Conservation (phyloP, 2,797 vertebrate genomes). For the Sebastes steindachneri region DNA sequence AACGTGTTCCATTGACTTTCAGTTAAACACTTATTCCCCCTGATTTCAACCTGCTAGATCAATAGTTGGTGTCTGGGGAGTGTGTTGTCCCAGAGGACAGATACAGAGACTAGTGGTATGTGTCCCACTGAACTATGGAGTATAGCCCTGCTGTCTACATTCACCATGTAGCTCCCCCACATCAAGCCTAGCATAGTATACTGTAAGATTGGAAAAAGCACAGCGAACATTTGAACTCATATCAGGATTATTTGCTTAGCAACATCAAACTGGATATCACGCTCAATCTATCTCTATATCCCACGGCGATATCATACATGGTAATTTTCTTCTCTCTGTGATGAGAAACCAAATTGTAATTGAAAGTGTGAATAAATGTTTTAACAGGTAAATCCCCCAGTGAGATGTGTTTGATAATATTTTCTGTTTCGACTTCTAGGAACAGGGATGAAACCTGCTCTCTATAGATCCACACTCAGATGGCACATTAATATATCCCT, state of each 20-base stretch:
- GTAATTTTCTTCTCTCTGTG: slow-evolving; percentile 43
- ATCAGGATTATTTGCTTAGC: slow-evolving; percentile 54
- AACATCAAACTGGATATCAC: slow-evolving; percentile 46
- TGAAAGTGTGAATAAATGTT: slow-evolving; percentile 74
- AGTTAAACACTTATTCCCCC: slow-evolving; percentile 32
- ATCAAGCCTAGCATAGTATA: not conserved
- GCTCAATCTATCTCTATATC: slow-evolving; percentile 63
- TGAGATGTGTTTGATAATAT: slow-evolving; percentile 61
- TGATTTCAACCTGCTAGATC: slow-evolving; percentile 36
- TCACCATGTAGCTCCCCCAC: not conserved
- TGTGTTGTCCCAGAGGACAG: slow-evolving; percentile 27
- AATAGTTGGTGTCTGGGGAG: slow-evolving; percentile 44
- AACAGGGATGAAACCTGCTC: slow-evolving; percentile 53
- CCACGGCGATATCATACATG: slow-evolving; percentile 41
- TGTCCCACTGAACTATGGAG: slow-evolving; percentile 16
- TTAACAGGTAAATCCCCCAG: slow-evolving; percentile 62
- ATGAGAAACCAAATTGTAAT: slow-evolving; percentile 68
- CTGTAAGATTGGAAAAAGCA: slow-evolving; percentile 21
- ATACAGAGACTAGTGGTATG: not conserved
- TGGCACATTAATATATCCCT: slow-evolving; percentile 73
- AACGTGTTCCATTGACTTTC: slow-evolving; percentile 25
- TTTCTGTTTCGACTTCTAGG: slow-evolving; percentile 56
- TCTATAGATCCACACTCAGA: slow-evolving; percentile 74
- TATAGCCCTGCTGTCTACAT: slow-evolving; percentile 22
- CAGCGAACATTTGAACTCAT: slow-evolving; percentile 34